phyloP scores from a whole-genome alignment of 2,797 vertebrate genomes.

The Dromococcyx pavoninus region DNA sequence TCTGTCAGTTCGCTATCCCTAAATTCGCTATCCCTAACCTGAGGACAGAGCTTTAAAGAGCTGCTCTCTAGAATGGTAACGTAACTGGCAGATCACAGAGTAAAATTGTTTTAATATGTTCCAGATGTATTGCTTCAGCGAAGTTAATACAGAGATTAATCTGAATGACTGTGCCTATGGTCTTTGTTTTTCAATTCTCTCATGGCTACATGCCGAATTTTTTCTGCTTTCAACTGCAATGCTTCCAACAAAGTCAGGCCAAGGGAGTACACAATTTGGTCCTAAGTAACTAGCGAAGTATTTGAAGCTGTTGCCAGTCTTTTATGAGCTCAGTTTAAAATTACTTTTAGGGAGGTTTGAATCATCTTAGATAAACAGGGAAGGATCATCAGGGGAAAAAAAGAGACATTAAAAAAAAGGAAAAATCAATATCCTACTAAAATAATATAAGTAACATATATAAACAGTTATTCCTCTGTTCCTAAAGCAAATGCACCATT shows the following conservation, averaged over 20 bases:
- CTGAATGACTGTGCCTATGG: background rate
- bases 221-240: background rate
- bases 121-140: background rate
- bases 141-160: background rate
- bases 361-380: background rate
- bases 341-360: background rate
- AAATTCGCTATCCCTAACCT: background rate
- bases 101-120: background rate
- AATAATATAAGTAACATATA: background rate
- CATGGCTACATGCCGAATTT: background rate
- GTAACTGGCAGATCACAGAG: background rate
- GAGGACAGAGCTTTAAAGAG: background rate
- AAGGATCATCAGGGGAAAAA: background rate
- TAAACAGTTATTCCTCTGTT: background rate
- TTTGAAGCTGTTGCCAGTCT: constrained; percentile 9
- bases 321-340: constrained; percentile 5
- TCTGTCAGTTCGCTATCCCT: background rate
- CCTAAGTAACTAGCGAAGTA: background rate
- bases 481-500: background rate
- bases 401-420: no score
- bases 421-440: background rate
- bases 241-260: background rate
- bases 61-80: background rate
- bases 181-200: background rate
- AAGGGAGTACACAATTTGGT: background rate